Evolutionary conservation across 2,113 vertebrate species (phyloP).

Genomic region (Mionectes macconnelli): DNA sequence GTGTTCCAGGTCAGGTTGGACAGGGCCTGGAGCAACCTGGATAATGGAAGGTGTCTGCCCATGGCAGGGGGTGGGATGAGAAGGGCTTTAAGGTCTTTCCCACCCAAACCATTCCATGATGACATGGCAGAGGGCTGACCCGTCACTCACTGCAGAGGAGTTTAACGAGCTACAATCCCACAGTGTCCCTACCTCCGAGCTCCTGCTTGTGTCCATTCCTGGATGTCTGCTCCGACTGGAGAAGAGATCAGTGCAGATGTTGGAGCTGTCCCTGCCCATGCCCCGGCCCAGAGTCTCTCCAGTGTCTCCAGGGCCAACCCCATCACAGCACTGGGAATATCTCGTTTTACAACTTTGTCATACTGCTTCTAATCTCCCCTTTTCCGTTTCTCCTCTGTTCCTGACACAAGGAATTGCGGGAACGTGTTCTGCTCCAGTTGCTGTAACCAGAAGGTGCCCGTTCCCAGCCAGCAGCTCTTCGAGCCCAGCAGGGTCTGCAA

Average conservation of each 20-base stretch:
- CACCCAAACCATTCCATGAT: background rate
- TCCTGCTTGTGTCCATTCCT: background rate
- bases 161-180: background rate
- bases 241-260: accelerated
- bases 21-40: background rate
- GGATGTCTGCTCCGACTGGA: background rate
- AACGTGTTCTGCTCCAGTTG: constrained; percentile 98
- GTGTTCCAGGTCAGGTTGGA: background rate
- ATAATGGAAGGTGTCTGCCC: background rate
- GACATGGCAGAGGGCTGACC: background rate
- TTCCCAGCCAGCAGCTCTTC: constrained; percentile 97
- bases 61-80: background rate
- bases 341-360: background rate
- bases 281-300: background rate
- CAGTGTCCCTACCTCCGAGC: background rate
- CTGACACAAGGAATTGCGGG: constrained; percentile 89
- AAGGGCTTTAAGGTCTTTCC: background rate
- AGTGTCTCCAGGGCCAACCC: background rate
- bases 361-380: background rate
- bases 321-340: background rate
- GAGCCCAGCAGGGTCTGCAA: constrained; percentile 95
- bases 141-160: background rate
- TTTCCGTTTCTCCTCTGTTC: constrained; percentile 31
- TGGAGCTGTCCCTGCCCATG: background rate
- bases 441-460: constrained; percentile 97